These are phyloP conservation scores for Damaliscus lunatus DNA, from an alignment of 2,113 vertebrate species.

Conservation along the genomic window DNA sequence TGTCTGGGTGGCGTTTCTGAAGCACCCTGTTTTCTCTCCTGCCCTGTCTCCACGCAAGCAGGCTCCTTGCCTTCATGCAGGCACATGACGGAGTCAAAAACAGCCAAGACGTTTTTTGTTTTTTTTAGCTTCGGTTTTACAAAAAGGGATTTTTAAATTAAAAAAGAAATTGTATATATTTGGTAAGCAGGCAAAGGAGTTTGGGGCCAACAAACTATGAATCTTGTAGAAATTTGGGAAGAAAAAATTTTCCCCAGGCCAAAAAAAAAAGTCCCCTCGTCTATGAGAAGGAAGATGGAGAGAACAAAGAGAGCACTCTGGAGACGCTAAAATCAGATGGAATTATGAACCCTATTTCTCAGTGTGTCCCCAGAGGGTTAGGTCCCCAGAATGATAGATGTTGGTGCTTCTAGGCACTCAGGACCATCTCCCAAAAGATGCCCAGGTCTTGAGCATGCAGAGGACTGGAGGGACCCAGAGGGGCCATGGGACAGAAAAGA, in stretches of 20 bases:
- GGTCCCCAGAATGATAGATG: not conserved
- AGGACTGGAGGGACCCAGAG: not conserved
- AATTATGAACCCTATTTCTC: not conserved
- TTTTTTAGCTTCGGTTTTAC: not conserved
- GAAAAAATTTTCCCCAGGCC: not conserved
- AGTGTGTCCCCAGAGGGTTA: not conserved
- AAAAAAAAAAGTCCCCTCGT: not conserved
- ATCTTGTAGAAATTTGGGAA: constrained; percentile 29
- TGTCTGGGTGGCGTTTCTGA: not conserved
- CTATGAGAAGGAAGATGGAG: not conserved
- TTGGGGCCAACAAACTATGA: not conserved
- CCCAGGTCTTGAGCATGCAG: not conserved
- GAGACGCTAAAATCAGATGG: not conserved
- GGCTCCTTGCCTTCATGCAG: not conserved
- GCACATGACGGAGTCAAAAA: not conserved
- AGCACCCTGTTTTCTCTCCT: not conserved
- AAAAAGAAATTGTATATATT: not conserved
- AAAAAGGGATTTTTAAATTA: not conserved
- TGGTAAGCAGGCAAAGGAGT: not conserved
- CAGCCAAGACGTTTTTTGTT: not conserved
- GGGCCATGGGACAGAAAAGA: rapidly evolving
- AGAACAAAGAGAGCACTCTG: not conserved
- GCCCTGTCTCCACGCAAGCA: not conserved
- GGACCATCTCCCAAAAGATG: not conserved
- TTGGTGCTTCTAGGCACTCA: not conserved